These are phyloP conservation scores for Ctenosaura bakeri DNA, from an alignment of 2,797 vertebrate genomes.

Conservation along the genomic window DNA sequence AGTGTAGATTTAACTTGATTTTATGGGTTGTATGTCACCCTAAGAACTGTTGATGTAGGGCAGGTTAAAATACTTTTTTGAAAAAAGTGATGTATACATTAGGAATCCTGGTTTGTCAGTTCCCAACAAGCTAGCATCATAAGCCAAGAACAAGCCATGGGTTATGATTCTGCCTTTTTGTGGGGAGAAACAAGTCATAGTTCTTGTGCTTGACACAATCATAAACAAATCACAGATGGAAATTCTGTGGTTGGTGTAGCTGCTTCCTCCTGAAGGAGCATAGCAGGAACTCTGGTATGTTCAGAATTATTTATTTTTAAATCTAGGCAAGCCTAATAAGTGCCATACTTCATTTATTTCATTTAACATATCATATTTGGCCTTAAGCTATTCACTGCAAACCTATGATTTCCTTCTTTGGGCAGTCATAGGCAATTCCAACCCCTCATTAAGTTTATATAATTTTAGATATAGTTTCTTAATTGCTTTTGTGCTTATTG, in stretches of 20 bases:
- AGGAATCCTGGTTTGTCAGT: too few relatives aligned
- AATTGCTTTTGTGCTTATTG: background rate
- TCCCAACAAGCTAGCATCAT: too few relatives aligned
- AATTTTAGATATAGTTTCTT: background rate
- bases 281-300: background rate
- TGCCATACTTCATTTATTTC: background rate
- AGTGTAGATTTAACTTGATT: too few relatives aligned
- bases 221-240: too few relatives aligned
- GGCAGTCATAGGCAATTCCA: background rate
- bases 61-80: too few relatives aligned
- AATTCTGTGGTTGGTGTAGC: background rate
- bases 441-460: background rate
- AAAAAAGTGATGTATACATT: too few relatives aligned
- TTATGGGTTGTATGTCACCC: too few relatives aligned
- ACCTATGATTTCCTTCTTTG: background rate
- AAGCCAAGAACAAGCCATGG: too few relatives aligned
- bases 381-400: background rate
- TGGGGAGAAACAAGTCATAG: too few relatives aligned
- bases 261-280: background rate
- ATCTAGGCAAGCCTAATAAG: background rate
- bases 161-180: too few relatives aligned
- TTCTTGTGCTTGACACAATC: too few relatives aligned
- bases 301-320: background rate
- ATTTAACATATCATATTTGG: background rate
- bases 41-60: too few relatives aligned